These are phyloP conservation scores for Drosophila flavopinicola DNA, from an alignment of 2,888 invertebrate species.

Conservation along the genomic window DNA sequence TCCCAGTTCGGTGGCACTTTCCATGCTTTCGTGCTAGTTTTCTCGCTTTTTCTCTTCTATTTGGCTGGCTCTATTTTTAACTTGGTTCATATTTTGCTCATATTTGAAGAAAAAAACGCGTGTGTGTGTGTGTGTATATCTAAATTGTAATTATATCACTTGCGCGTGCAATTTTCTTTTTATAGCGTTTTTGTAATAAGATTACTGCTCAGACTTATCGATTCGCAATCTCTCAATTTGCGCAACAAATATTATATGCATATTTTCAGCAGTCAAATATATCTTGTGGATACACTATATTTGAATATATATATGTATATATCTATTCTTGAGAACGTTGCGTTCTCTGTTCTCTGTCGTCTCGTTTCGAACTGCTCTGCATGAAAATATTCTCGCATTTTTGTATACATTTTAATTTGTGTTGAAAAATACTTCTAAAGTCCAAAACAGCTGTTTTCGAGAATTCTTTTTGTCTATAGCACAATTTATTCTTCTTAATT, in stretches of 20 bases:
- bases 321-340: slow-evolving; percentile 32
- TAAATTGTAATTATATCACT: slow-evolving; percentile 66
- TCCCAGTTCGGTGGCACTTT: slow-evolving; percentile 56
- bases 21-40: slow-evolving; percentile 31
- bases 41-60: slow-evolving; percentile 9
- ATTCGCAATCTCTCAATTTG: slow-evolving; percentile 4
- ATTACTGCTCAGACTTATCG: not conserved
- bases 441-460: slow-evolving; percentile 52
- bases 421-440: slow-evolving; percentile 13
- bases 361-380: slow-evolving; percentile 57
- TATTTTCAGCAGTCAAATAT: slow-evolving; percentile 1
- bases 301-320: slow-evolving; percentile 10
- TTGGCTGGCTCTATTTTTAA: slow-evolving; percentile 61
- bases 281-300: slow-evolving; percentile 22
- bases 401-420: slow-evolving; percentile 54
- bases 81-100: slow-evolving; percentile 53
- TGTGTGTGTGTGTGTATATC: slow-evolving; percentile 14
- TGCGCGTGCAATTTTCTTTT: slow-evolving; percentile 47
- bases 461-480: not conserved
- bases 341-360: slow-evolving; percentile 44
- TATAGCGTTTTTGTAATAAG: slow-evolving; percentile 8
- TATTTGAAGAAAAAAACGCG: slow-evolving; percentile 44
- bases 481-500: not conserved
- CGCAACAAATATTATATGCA: slow-evolving; percentile 2
- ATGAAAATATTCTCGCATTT: slow-evolving; percentile 46